A percentile compares a stretch with the other conserved stretches of the same genome.
Evolutionary conservation across 2,888 invertebrate genomes (phyloP).

Genomic region (Thereva nobilitata): DNA sequence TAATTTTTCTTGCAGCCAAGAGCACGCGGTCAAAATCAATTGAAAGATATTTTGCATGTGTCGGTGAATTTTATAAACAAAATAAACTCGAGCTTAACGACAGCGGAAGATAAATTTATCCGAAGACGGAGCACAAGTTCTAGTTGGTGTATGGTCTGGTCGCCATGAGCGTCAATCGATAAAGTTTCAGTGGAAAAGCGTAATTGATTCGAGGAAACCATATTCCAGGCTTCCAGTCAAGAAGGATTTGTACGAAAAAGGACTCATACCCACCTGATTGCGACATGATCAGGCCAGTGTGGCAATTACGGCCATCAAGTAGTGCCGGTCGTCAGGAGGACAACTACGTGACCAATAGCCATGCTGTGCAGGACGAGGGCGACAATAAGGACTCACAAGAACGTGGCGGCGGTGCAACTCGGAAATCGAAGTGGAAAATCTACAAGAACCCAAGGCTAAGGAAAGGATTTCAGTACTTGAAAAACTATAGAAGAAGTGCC

Average conservation of each 20-base stretch:
- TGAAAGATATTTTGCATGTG: too few species aligned
- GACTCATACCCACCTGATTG: not conserved
- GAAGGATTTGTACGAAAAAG: not conserved
- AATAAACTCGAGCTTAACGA: too few species aligned
- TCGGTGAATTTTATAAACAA: too few species aligned
- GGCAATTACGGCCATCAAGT: constrained; percentile 6
- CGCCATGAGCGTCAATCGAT: too few species aligned
- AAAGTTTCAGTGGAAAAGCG: too few species aligned
- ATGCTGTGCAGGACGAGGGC: not conserved
- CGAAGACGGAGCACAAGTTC: too few species aligned
- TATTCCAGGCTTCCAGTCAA: too few species aligned
- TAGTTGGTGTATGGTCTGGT: too few species aligned
- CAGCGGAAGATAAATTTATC: too few species aligned
- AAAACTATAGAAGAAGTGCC: not conserved
- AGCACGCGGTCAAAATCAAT: too few species aligned
- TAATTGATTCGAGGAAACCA: too few species aligned
- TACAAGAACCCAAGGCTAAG: constrained; percentile 15
- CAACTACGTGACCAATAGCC: constrained; percentile 5
- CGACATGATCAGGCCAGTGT: constrained; percentile 21
- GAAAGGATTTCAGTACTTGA: constrained; percentile 2
- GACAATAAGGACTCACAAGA: not conserved
- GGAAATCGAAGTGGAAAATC: constrained; percentile 29
- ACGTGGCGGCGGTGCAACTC: not conserved
- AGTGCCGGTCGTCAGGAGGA: constrained; percentile 5
- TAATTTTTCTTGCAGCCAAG: too few species aligned